These are phyloP conservation scores for Siniperca obscura DNA, from an alignment of 2,797 vertebrate species.

Conservation along the genomic window DNA sequence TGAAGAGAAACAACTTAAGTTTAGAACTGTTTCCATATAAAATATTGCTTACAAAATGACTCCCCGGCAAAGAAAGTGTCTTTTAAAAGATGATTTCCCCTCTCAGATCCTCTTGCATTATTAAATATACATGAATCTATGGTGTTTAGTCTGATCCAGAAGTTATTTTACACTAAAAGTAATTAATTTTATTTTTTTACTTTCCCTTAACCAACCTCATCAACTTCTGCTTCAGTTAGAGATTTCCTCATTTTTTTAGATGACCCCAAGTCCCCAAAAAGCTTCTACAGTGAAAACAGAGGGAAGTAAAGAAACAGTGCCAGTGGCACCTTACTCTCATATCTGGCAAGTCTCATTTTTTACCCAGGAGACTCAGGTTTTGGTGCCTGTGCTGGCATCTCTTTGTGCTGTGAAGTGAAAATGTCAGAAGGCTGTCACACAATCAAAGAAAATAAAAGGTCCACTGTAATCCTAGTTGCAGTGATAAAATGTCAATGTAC, in stretches of 20 bases:
- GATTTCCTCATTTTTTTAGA: not conserved
- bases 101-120: not conserved
- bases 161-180: conserved; percentile 1
- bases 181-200: not conserved
- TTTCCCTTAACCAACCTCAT: not conserved
- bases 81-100: not conserved
- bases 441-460: conserved; percentile 68
- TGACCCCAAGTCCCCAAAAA: not conserved
- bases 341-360: conserved; percentile 22
- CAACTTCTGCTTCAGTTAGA: not conserved
- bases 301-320: not conserved
- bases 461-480: conserved; percentile 61
- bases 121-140: not conserved
- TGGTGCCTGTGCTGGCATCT: conserved; percentile 18
- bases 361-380: conserved; percentile 35
- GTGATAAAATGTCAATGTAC: conserved; percentile 64
- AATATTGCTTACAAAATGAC: not conserved
- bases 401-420: conserved; percentile 39
- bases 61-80: not conserved
- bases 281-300: not conserved
- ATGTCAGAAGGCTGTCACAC: conserved; percentile 63
- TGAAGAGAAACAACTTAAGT: not conserved
- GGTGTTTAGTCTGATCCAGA: not conserved
- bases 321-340: not conserved
- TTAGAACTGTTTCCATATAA: not conserved